Evolutionary conservation across 2,113 vertebrate species (phyloP).

Genomic region (Petroica traversi): DNA sequence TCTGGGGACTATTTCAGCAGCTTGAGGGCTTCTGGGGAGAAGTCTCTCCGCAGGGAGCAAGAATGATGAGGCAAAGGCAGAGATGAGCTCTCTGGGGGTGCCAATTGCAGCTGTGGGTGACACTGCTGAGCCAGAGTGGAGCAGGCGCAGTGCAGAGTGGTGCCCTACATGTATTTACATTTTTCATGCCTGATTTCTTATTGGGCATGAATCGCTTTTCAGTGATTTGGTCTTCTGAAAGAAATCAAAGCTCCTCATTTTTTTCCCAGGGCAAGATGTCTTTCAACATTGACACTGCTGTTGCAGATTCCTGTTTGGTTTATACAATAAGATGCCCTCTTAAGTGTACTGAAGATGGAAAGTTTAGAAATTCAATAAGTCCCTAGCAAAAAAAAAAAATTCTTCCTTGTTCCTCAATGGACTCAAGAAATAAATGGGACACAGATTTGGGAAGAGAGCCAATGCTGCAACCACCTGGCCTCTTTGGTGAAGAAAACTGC

Average conservation of each 20-base stretch:
- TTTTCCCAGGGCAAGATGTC: neutral
- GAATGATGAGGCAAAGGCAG: neutral
- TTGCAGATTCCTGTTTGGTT: neutral
- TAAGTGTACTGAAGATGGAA: neutral
- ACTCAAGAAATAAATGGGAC: neutral
- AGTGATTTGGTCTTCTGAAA: neutral
- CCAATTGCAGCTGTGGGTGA: neutral
- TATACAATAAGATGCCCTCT: neutral
- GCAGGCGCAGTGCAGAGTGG: neutral
- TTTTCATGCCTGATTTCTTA: neutral
- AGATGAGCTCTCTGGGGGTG: rapidly evolving
- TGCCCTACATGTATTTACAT: neutral
- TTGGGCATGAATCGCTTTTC: neutral
- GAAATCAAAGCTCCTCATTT: neutral
- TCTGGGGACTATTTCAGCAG: neutral
- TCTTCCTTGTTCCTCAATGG: neutral
- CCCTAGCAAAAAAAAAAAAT: neutral
- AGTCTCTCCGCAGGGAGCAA: neutral
- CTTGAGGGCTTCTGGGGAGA: neutral
- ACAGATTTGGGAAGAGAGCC: neutral
- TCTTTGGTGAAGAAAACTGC: neutral
- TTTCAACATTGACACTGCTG: neutral
- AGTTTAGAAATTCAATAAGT: neutral
- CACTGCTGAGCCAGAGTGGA: neutral
- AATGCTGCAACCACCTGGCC: neutral